Evolutionary conservation across 2,797 vertebrate genomes (phyloP).

Genomic region (Chloroceryle inda): DNA sequence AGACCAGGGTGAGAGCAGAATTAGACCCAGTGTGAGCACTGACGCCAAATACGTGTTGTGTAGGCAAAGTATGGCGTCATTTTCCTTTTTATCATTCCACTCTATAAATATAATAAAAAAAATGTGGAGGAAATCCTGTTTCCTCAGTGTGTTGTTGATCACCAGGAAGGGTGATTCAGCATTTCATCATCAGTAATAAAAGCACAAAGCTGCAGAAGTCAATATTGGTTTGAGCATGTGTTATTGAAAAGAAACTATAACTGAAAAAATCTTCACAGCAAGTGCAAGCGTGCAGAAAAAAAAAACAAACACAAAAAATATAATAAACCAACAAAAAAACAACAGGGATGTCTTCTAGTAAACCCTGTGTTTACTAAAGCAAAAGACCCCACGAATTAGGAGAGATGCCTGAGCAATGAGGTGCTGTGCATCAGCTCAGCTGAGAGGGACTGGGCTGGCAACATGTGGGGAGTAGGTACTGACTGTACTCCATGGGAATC

Average conservation of each 20-base stretch:
- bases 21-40: not conserved
- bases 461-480: not conserved
- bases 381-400: not conserved
- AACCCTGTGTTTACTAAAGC: not conserved
- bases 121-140: not conserved
- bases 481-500: no score
- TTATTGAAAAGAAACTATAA: not conserved
- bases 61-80: not conserved
- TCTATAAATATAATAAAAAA: not conserved
- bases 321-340: no score
- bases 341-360: not conserved
- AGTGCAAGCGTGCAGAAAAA: not conserved
- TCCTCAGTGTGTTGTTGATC: not conserved
- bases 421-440: rapidly evolving
- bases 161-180: not conserved
- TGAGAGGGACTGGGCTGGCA: rapidly evolving
- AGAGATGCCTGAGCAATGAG: rapidly evolving
- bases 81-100: not conserved
- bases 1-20: not conserved
- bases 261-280: not conserved
- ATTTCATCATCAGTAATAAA: not conserved
- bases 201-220: not conserved
- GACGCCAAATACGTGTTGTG: rapidly evolving
- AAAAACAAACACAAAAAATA: no score
- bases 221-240: not conserved